These are phyloP conservation scores for Sylvilagus bachmani DNA, from an alignment of 2,113 vertebrate genomes.

Conservation along the genomic window DNA sequence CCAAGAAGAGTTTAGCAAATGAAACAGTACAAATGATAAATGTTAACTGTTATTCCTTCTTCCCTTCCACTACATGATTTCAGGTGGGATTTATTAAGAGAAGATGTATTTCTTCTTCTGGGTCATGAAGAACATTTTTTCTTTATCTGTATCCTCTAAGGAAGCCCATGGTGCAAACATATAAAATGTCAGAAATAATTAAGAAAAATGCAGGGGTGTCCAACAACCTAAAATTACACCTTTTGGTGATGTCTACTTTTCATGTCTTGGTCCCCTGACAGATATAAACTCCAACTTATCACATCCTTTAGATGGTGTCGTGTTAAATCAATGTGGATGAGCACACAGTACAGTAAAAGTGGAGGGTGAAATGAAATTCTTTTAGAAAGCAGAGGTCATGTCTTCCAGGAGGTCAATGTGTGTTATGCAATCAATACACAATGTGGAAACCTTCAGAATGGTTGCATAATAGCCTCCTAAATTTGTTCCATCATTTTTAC, in stretches of 20 bases:
- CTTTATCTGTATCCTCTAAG: slow-evolving; percentile 85
- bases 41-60: slow-evolving; percentile 83
- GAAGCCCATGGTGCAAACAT: slow-evolving; percentile 87
- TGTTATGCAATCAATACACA: not conserved
- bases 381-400: slow-evolving; percentile 60
- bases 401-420: slow-evolving; percentile 62
- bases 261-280: slow-evolving; percentile 86
- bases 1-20: slow-evolving; percentile 83
- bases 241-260: slow-evolving; percentile 84
- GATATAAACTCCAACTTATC: slow-evolving; percentile 87
- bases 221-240: slow-evolving; percentile 87
- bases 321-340: slow-evolving; percentile 86
- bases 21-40: slow-evolving; percentile 85
- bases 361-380: slow-evolving; percentile 71
- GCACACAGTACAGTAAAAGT: slow-evolving; percentile 74
- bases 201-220: slow-evolving; percentile 89
- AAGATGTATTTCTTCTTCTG: slow-evolving; percentile 89
- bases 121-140: slow-evolving; percentile 85
- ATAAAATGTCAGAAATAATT: slow-evolving; percentile 92
- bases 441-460: slow-evolving; percentile 42
- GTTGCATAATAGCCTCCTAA: slow-evolving; percentile 21
- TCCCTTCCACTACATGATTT: slow-evolving; percentile 84
- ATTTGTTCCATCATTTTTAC: slow-evolving; percentile 59
- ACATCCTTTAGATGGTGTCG: slow-evolving; percentile 85
- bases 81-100: slow-evolving; percentile 89